Evolutionary conservation across 2,888 invertebrate species (phyloP).

Genomic region (Nymphalis urticae): DNA sequence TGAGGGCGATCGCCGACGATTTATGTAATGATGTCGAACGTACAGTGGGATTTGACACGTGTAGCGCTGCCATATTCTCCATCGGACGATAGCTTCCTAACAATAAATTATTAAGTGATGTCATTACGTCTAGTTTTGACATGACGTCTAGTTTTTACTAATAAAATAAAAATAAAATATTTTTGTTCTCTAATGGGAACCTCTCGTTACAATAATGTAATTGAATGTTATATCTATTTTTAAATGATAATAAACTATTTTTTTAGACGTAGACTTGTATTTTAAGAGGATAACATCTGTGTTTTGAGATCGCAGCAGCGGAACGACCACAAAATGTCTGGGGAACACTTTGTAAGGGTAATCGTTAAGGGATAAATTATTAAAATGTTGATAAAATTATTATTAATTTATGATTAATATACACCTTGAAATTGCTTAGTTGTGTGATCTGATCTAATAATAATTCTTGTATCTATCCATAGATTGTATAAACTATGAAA

Average conservation of each 20-base stretch:
- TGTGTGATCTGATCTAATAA: constrained; percentile 80
- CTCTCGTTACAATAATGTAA: constrained; percentile 68
- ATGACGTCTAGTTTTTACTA: constrained; percentile 71
- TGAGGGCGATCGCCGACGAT: constrained; percentile 51
- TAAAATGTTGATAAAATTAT: constrained; percentile 67
- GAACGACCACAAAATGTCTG: constrained; percentile 61
- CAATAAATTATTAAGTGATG: constrained; percentile 64
- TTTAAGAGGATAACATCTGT: constrained; percentile 65
- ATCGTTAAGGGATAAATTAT: constrained; percentile 77
- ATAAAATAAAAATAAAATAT: constrained; percentile 64
- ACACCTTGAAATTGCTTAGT: constrained; percentile 75
- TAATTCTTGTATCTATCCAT: constrained; percentile 74
- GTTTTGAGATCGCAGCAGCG: constrained; percentile 53
- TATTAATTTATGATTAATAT: constrained; percentile 73
- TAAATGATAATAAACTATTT: constrained; percentile 58
- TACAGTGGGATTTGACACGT: constrained; percentile 15
- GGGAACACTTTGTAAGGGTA: constrained; percentile 77
- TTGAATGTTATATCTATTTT: constrained; percentile 76
- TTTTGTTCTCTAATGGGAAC: constrained; percentile 76
- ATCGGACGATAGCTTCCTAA: constrained; percentile 65
- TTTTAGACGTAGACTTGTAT: constrained; percentile 60
- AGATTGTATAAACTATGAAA: constrained; percentile 79
- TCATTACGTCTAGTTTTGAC: constrained; percentile 62
- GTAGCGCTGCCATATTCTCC: constrained; percentile 60
- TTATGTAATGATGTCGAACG: constrained; percentile 37